phyloP scores from a whole-genome alignment of 2,113 vertebrate species.

The Amphiprion percula region DNA sequence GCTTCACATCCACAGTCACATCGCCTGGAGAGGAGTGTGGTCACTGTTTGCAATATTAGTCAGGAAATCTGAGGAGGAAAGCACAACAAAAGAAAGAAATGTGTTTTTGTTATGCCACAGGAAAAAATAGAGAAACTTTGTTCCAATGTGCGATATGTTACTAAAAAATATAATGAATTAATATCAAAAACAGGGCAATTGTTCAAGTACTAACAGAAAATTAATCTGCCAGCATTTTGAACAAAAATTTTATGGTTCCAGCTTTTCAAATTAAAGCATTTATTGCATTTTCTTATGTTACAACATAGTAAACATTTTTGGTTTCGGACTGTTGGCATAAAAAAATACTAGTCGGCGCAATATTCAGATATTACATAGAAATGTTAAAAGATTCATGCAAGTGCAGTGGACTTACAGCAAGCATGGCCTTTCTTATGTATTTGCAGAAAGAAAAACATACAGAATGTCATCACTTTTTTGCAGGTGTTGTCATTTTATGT shows the following conservation, averaged over 20 bases:
- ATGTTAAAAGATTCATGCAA: not conserved
- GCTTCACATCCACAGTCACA: constrained; percentile 42
- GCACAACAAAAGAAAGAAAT: constrained; percentile 11
- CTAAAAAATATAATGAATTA: not conserved
- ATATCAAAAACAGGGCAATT: not conserved
- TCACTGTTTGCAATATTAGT: constrained; percentile 59
- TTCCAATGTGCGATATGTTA: not conserved
- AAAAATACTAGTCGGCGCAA: not conserved
- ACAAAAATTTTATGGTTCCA: not conserved
- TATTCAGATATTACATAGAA: not conserved
- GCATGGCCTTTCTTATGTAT: not conserved
- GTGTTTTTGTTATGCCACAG: constrained; percentile 19
- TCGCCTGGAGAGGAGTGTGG: constrained; percentile 64
- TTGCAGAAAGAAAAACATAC: not conserved
- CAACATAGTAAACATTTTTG: not conserved
- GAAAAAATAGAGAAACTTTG: not conserved
- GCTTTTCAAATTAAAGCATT: not conserved
- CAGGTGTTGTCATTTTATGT: not conserved
- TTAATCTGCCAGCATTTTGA: not conserved
- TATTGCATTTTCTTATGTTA: not conserved
- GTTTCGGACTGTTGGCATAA: not conserved
- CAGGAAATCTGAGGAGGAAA: constrained; percentile 42
- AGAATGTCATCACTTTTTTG: not conserved
- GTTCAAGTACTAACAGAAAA: not conserved
- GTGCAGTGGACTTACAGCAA: not conserved